Conservation (phyloP, 2,797 vertebrate species). For the Mus spretus region DNA sequence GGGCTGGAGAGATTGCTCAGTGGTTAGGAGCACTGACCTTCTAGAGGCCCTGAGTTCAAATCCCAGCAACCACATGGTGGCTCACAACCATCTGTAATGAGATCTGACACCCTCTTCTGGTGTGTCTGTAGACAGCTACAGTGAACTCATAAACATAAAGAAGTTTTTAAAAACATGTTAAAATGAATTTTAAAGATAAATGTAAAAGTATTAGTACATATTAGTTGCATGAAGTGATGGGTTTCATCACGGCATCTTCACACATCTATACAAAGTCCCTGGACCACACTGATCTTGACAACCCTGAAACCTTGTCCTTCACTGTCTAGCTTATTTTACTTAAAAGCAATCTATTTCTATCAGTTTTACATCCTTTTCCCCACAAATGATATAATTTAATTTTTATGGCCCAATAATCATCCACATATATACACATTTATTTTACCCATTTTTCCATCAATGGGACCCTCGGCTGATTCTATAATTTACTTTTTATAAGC, state of each 20-base stretch:
- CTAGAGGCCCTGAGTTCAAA: no score
- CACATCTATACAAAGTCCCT: neutral
- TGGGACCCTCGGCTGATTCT: neutral
- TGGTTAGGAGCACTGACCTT: no score
- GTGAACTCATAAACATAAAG: no score
- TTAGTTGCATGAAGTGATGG: neutral
- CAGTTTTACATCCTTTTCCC: neutral
- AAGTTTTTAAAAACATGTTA: no score
- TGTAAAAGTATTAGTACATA: neutral
- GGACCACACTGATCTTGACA: neutral
- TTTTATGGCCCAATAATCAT: neutral
- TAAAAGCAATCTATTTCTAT: neutral
- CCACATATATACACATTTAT: neutral
- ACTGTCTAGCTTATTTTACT: neutral
- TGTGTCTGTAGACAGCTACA: no score
- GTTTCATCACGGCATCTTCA: neutral
- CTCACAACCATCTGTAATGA: no score
- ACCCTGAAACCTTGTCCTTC: neutral
- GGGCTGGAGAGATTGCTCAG: no score
- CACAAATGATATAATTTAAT: neutral
- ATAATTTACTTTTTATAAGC: neutral
- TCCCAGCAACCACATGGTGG: no score
- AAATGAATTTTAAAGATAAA: neutral
- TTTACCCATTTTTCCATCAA: neutral
- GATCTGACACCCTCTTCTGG: no score